Percentiles rank a stretch among this genome's conserved stretches.
These are phyloP conservation scores for Eulemur macaco DNA, from an alignment of 2,113 vertebrate genomes.

Conservation along the genomic window DNA sequence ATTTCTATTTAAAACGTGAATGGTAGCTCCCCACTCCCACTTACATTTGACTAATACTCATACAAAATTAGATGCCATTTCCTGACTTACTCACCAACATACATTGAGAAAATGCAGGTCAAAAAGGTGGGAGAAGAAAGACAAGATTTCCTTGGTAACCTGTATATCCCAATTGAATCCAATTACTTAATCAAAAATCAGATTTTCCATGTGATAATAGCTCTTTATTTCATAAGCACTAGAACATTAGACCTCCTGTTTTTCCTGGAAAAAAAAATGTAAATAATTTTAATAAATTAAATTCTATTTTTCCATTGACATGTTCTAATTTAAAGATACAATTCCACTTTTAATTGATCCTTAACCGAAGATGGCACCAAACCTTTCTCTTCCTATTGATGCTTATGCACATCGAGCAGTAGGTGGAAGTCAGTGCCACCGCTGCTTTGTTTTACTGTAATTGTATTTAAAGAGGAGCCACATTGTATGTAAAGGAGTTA, in stretches of 20 bases:
- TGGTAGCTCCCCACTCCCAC: background rate
- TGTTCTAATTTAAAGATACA: conserved; percentile 13
- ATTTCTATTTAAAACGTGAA: conserved; percentile 13
- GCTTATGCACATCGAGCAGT: background rate
- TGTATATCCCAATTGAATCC: background rate
- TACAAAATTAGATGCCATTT: conserved; percentile 56
- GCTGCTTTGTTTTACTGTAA: background rate
- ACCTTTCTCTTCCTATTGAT: background rate
- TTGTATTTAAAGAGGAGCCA: background rate
- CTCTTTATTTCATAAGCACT: conserved; percentile 37
- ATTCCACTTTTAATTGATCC: conserved; percentile 14
- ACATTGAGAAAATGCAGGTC: conserved; percentile 50
- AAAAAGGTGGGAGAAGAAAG: conserved; percentile 45
- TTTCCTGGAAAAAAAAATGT: background rate
- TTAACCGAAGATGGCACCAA: background rate
- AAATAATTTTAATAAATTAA: conserved; percentile 36
- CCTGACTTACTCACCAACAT: conserved; percentile 59
- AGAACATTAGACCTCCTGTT: conserved; percentile 1
- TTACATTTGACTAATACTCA: conserved; percentile 53
- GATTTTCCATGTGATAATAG: background rate
- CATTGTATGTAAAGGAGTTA: background rate
- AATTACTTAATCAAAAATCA: conserved; percentile 62
- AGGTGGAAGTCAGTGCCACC: background rate
- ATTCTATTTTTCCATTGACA: background rate
- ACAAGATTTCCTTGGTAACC: conserved; percentile 51